Conservation (phyloP, 2,113 vertebrate genomes). For the Hoplias malabaricus region DNA sequence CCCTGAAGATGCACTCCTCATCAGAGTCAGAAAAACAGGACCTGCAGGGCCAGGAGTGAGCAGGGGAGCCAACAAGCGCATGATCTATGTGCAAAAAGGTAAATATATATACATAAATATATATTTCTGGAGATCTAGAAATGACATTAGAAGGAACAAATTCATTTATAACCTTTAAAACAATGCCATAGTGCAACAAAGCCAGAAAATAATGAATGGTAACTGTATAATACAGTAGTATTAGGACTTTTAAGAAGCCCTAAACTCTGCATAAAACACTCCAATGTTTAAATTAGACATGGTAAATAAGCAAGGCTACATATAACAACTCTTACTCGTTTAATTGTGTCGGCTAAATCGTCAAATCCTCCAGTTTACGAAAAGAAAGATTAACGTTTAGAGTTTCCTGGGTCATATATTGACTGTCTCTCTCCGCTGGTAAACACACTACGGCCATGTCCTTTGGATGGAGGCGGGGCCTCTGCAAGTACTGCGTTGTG, state of each 20-base stretch:
- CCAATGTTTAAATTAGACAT: neutral
- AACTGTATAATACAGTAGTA: too few relatives aligned
- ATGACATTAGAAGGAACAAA: neutral
- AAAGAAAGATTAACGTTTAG: too few relatives aligned
- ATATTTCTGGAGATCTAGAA: neutral
- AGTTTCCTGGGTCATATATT: too few relatives aligned
- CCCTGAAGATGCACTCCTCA: conserved; percentile 76
- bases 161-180: too few relatives aligned
- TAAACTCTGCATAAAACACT: neutral
- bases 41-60: conserved; percentile 24
- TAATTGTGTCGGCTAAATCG: neutral
- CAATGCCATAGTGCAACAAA: too few relatives aligned
- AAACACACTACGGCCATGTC: neutral
- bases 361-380: neutral
- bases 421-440: neutral
- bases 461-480: neutral
- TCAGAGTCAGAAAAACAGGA: conserved; percentile 42
- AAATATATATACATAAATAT: too few relatives aligned
- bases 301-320: neutral
- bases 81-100: conserved; percentile 14
- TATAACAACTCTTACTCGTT: neutral
- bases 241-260: too few relatives aligned
- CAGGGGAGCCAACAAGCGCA: conserved; percentile 34
- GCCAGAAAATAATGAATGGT: neutral
- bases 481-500: neutral